These are phyloP conservation scores for Cricetomys ansorgei DNA, from an alignment of 2,113 vertebrate species.

Conservation along the genomic window DNA sequence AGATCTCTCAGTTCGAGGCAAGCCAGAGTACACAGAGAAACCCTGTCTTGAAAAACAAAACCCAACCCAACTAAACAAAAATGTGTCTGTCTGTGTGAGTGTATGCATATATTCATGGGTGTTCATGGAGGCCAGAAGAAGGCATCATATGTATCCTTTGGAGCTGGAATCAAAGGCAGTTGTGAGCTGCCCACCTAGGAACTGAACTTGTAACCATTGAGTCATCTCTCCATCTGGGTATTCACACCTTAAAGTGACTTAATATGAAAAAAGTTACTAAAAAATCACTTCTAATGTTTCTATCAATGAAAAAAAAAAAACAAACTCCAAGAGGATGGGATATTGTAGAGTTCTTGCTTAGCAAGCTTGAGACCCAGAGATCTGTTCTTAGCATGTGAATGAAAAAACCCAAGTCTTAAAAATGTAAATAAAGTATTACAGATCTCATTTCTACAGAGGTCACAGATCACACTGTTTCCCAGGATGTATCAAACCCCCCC, in stretches of 20 bases:
- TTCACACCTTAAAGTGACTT: slow-evolving; percentile 46
- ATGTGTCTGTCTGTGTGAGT: not conserved
- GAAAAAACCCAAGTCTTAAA: not conserved
- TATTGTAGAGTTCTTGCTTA: not conserved
- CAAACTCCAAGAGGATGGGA: not conserved
- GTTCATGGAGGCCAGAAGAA: not conserved
- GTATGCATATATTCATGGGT: not conserved
- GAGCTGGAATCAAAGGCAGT: not conserved
- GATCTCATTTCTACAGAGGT: no score
- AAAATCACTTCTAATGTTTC: slow-evolving; percentile 26
- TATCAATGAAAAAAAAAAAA: slow-evolving; percentile 27
- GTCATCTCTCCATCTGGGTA: not conserved
- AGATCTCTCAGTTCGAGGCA: no score
- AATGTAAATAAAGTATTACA: no score
- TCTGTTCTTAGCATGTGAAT: not conserved
- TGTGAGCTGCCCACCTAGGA: not conserved
- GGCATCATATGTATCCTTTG: not conserved
- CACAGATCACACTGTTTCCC: no score
- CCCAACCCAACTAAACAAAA: no score
- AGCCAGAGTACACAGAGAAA: no score
- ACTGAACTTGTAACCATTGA: not conserved
- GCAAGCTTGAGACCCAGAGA: not conserved
- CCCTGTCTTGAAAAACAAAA: no score
- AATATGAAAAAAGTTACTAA: not conserved
- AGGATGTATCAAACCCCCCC: no score